These are phyloP conservation scores for Prosopocoilus inquinatus DNA, from an alignment of 2,888 invertebrate genomes.

Conservation along the genomic window DNA sequence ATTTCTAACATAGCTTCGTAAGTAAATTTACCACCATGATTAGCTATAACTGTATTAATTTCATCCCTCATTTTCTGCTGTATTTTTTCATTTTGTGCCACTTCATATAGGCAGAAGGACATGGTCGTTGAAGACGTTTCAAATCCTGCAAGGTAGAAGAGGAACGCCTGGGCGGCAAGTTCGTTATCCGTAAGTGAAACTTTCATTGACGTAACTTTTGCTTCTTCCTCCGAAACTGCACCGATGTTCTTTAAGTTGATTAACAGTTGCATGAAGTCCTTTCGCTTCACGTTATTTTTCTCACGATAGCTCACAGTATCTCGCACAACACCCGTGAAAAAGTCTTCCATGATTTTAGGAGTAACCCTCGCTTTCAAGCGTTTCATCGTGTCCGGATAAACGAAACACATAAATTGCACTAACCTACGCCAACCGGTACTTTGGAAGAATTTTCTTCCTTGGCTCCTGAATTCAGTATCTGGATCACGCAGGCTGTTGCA, in stretches of 20 bases:
- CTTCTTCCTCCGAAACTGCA: constrained; percentile 1
- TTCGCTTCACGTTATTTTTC: constrained; percentile 25
- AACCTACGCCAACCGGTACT: not conserved
- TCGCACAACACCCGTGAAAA: constrained; percentile 36
- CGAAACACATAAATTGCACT: constrained; percentile 19
- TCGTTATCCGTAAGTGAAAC: constrained; percentile 10
- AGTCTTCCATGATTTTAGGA: constrained; percentile 31
- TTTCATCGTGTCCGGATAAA: constrained; percentile 25
- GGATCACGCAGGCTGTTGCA: constrained; percentile 11
- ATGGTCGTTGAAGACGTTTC: constrained; percentile 49
- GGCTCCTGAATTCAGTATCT: constrained; percentile 6
- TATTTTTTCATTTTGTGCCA: constrained; percentile 45
- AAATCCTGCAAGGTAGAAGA: constrained; percentile 51
- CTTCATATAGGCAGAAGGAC: constrained; percentile 42
- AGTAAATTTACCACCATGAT: constrained; percentile 40
- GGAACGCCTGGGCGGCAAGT: constrained; percentile 41
- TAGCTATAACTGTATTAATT: constrained; percentile 36
- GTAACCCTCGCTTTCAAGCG: constrained; percentile 22
- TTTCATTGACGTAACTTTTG: not conserved
- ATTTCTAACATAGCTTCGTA: constrained; percentile 49
- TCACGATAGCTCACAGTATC: constrained; percentile 35
- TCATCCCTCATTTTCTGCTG: constrained; percentile 49
- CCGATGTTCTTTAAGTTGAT: constrained; percentile 29
- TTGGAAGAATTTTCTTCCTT: constrained; percentile 2
- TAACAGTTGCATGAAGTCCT: constrained; percentile 44